These are phyloP conservation scores for Drosophila fungiperda DNA, from an alignment of 2,888 invertebrate genomes.

Conservation along the genomic window DNA sequence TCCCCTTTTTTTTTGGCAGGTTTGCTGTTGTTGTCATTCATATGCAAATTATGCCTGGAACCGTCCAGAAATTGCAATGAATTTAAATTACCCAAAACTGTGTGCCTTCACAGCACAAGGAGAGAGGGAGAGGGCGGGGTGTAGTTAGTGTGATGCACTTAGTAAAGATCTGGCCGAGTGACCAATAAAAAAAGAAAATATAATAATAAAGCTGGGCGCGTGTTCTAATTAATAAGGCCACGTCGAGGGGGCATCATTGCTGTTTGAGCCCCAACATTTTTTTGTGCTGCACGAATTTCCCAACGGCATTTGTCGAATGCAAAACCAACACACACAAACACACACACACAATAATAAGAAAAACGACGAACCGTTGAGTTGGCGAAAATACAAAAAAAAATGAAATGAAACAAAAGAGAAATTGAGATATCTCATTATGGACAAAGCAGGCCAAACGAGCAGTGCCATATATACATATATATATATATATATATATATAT, in stretches of 20 bases:
- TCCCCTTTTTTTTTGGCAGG: background rate
- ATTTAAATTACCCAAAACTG: slow-evolving; percentile 65
- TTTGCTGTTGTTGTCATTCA: slow-evolving; percentile 46
- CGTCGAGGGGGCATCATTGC: slow-evolving; percentile 63
- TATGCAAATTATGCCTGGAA: slow-evolving; percentile 63
- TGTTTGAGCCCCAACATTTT: slow-evolving; percentile 66
- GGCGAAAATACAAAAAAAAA: slow-evolving; percentile 34
- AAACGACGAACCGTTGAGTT: slow-evolving; percentile 27
- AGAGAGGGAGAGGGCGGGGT: background rate
- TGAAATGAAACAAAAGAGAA: slow-evolving; percentile 76
- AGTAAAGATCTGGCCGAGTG: slow-evolving; percentile 5
- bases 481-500: slow-evolving; percentile 3
- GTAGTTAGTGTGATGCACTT: slow-evolving; percentile 11
- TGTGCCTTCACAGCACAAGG: slow-evolving; percentile 21
- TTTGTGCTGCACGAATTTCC: slow-evolving; percentile 69
- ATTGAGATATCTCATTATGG: slow-evolving; percentile 78
- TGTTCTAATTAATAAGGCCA: slow-evolving; percentile 74
- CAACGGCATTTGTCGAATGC: slow-evolving; percentile 74
- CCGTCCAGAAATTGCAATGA: slow-evolving; percentile 63
- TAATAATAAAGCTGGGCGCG: slow-evolving; percentile 57
- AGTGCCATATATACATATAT: slow-evolving; percentile 27
- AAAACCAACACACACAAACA: slow-evolving; percentile 64
- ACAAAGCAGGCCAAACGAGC: slow-evolving; percentile 70
- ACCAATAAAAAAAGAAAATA: background rate
- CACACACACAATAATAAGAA: slow-evolving; percentile 37